These are phyloP conservation scores for Hemaris fuciformis DNA, from an alignment of 2,888 invertebrate species.

Conservation along the genomic window DNA sequence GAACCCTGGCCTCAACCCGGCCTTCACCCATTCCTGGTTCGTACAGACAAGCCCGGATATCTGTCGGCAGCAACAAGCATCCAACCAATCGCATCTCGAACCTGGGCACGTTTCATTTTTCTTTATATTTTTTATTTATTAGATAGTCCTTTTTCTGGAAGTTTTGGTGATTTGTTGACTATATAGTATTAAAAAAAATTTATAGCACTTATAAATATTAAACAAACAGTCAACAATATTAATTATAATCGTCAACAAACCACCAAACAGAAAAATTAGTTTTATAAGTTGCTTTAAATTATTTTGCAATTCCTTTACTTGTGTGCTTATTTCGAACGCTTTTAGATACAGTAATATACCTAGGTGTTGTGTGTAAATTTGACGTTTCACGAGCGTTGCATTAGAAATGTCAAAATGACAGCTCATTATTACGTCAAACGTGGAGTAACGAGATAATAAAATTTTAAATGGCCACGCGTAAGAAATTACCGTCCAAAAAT, in stretches of 20 bases:
- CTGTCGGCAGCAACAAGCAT: slow-evolving; percentile 91
- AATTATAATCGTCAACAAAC: neutral
- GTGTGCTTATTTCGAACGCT: neutral
- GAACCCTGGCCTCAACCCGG: slow-evolving; percentile 83
- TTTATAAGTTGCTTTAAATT: slow-evolving; percentile 30
- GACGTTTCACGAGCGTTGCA: neutral
- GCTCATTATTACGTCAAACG: slow-evolving; percentile 33
- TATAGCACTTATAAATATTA: neutral
- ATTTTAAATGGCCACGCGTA: slow-evolving; percentile 49
- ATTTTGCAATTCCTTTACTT: slow-evolving; percentile 35
- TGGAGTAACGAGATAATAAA: slow-evolving; percentile 46
- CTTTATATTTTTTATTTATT: slow-evolving; percentile 75
- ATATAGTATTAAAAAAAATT: no score
- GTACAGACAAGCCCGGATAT: slow-evolving; percentile 94
- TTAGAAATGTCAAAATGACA: slow-evolving; percentile 2
- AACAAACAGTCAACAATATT: neutral
- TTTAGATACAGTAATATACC: neutral
- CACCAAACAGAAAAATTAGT: neutral
- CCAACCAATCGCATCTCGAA: slow-evolving; percentile 90
- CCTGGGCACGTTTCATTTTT: slow-evolving; percentile 92
- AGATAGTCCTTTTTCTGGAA: slow-evolving; percentile 43
- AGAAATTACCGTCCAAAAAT: slow-evolving; percentile 53
- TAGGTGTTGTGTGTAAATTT: neutral
- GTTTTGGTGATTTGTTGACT: slow-evolving; percentile 38
- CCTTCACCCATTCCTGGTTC: slow-evolving; percentile 97